phyloP scores from a whole-genome alignment of 2,113 vertebrate genomes.

The Cochlearius cochlearius region DNA sequence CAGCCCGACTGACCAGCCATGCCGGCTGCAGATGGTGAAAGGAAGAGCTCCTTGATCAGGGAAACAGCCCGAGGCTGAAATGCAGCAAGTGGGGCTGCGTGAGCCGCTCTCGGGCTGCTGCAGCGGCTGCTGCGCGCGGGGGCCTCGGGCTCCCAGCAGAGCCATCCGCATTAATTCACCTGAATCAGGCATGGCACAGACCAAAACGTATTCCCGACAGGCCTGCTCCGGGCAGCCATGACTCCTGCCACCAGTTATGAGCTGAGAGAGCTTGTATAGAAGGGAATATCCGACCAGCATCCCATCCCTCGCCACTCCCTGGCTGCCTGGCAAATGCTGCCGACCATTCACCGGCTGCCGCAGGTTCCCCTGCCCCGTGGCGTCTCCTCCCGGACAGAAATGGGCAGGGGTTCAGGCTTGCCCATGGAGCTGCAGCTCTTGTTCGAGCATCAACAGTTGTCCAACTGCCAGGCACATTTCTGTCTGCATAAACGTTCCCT shows the following conservation, averaged over 20 bases:
- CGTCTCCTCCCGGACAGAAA: neutral
- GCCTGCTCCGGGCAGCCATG: neutral
- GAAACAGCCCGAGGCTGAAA: neutral
- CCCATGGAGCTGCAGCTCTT: neutral
- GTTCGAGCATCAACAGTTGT: neutral
- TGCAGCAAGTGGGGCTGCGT: neutral
- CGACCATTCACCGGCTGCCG: fast-evolving
- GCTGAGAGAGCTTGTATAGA: neutral
- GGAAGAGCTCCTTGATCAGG: neutral
- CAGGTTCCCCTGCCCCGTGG: fast-evolving
- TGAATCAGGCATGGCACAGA: neutral
- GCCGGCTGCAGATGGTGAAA: neutral
- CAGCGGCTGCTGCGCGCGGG: neutral
- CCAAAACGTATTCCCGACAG: neutral
- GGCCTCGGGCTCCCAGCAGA: neutral
- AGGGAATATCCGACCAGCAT: neutral
- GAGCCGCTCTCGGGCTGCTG: neutral
- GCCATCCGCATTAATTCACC: neutral
- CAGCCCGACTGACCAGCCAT: neutral
- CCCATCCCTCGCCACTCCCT: fast-evolving
- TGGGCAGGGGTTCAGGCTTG: fast-evolving
- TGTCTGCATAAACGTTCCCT: neutral
- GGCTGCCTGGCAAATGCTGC: neutral
- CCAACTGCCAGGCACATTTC: neutral
- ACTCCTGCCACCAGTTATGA: neutral